Percentiles rank a stretch among this genome's conserved stretches.
Conservation (phyloP, 2,113 vertebrate genomes). For the Ceyx melanurus region DNA sequence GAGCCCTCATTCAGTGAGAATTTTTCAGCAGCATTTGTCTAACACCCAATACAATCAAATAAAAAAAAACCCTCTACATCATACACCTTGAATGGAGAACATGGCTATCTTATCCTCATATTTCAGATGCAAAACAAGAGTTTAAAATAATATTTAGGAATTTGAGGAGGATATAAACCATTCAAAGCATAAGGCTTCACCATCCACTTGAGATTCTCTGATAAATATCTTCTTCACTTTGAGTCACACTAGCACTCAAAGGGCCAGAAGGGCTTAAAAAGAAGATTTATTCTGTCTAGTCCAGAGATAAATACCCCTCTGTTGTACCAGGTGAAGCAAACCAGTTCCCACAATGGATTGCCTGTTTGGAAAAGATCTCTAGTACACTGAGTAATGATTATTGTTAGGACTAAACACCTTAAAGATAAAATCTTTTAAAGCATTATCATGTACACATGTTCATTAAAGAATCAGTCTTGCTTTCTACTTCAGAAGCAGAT, state of each 20-base stretch:
- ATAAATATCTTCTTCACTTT: background rate
- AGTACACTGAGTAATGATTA: background rate
- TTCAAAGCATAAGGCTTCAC: background rate
- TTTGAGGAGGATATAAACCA: background rate
- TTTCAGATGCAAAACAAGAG: background rate
- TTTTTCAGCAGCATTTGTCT: background rate
- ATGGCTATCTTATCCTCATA: background rate
- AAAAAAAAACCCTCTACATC: background rate
- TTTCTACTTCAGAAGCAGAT: background rate
- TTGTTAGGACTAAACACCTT: background rate
- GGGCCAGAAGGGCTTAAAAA: constrained; percentile 2
- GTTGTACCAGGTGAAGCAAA: background rate
- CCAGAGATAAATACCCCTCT: background rate
- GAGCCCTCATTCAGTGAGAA: background rate
- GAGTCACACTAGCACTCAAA: background rate
- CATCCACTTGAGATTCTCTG: background rate
- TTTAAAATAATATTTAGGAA: background rate
- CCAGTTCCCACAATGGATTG: background rate
- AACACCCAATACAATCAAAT: background rate
- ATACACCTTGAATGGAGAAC: background rate
- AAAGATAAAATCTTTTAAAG: background rate
- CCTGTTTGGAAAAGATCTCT: background rate
- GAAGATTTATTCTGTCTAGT: background rate
- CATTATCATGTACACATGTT: background rate
- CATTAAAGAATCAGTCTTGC: background rate